These are phyloP conservation scores for Brachyrhaphis roseni DNA, from an alignment of 2,797 vertebrate species.

Conservation along the genomic window DNA sequence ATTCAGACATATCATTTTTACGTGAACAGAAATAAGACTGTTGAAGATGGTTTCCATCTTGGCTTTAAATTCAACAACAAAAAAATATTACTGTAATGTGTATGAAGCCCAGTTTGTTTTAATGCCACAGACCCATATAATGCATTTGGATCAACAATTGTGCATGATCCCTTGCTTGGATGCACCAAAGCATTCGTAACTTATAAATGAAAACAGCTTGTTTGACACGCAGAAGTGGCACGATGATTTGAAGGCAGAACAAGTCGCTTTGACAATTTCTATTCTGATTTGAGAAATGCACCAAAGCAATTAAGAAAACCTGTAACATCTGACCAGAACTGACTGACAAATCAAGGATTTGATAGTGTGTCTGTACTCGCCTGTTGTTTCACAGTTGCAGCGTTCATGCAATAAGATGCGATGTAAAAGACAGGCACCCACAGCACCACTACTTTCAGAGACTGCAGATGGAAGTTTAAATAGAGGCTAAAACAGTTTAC, in stretches of 20 bases:
- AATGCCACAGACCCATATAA: neutral
- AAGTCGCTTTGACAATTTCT: no score
- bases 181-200: no score
- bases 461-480: neutral
- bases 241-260: no score
- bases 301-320: no score
- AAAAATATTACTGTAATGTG: neutral
- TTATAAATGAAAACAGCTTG: no score
- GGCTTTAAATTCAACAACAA: neutral
- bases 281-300: no score
- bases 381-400: constrained; percentile 16
- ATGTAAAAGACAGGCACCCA: constrained; percentile 1
- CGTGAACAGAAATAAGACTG: neutral
- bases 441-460: neutral
- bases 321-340: neutral
- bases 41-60: neutral
- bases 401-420: constrained; percentile 19
- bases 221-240: no score
- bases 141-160: no score
- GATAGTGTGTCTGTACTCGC: neutral
- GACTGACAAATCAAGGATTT: constrained; percentile 4
- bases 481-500: neutral
- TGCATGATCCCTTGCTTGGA: no score
- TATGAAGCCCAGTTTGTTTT: neutral
- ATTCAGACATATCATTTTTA: neutral